Percentiles rank a stretch among this genome's conserved stretches.
Conservation (phyloP, 2,888 invertebrate genomes). For the Microctonus hyperodae region DNA sequence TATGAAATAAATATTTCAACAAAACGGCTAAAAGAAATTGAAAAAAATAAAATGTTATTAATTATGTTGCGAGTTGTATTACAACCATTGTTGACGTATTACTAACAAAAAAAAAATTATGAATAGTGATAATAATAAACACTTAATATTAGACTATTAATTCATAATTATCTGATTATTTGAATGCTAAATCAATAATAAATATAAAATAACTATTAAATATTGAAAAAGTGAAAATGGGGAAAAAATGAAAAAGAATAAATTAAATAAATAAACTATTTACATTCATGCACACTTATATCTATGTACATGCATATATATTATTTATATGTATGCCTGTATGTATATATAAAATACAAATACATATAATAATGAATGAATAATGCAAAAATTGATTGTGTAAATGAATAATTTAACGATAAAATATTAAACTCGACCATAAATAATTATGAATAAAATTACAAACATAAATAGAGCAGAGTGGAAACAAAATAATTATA, state of each 20-base stretch:
- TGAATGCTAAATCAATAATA: constrained; percentile 29
- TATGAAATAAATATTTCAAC: constrained; percentile 27
- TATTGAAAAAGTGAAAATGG: constrained; percentile 26
- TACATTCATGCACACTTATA: too few relatives aligned
- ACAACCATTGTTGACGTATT: constrained; percentile 68
- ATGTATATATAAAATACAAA: too few relatives aligned
- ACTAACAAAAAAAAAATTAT: constrained; percentile 64
- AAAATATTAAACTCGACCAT: not conserved
- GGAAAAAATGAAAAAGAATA: constrained; percentile 26
- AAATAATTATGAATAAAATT: not conserved
- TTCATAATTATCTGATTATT: constrained; percentile 30
- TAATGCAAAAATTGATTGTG: constrained; percentile 13
- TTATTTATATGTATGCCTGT: too few relatives aligned
- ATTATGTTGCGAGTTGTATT: constrained; percentile 66
- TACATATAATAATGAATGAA: constrained; percentile 17
- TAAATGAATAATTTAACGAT: not conserved
- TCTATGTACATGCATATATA: too few relatives aligned
- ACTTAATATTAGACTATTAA: constrained; percentile 46
- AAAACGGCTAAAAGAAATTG: constrained; percentile 26
- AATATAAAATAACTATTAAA: constrained; percentile 34
- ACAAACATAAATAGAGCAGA: not conserved
- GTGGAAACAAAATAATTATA: not conserved
- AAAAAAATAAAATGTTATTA: constrained; percentile 21
- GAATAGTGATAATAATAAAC: constrained; percentile 62
- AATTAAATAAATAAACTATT: not conserved